These are phyloP conservation scores for Turritopsis rubra DNA, from an alignment of 30 jellyfish, hydroid and myxozoan genomes.

Conservation along the genomic window DNA sequence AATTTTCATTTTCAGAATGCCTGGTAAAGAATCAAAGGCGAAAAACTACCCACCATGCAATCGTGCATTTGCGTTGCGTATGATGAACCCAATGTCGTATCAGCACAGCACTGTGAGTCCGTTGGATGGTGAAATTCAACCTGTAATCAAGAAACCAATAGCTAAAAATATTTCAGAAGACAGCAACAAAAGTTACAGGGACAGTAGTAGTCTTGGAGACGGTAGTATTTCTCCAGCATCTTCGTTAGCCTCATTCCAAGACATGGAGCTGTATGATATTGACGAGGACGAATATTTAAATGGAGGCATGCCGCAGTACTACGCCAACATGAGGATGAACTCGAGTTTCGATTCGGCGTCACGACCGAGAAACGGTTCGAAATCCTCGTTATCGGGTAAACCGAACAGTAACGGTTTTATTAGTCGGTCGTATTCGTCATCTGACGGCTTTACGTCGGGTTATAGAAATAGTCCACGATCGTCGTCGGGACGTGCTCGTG, in stretches of 20 bases:
- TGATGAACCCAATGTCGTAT: slow-evolving; percentile 45
- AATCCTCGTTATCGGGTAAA: background rate
- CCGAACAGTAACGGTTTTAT: background rate
- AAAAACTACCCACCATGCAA: slow-evolving; percentile 57
- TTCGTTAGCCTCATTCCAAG: slow-evolving; percentile 22
- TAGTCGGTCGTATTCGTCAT: slow-evolving; percentile 1
- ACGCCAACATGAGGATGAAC: background rate
- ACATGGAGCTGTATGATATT: slow-evolving; percentile 26
- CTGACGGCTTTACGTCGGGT: background rate
- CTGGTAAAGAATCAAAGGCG: slow-evolving; percentile 38
- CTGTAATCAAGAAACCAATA: slow-evolving; percentile 12
- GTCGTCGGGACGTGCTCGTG: background rate
- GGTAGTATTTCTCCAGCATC: slow-evolving; percentile 27
- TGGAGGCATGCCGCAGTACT: background rate
- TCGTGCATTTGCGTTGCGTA: slow-evolving; percentile 62
- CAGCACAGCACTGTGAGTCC: slow-evolving; percentile 61
- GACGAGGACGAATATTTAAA: slow-evolving; percentile 9
- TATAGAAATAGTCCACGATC: background rate
- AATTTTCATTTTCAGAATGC: no score
- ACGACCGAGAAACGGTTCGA: background rate
- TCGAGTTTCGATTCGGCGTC: background rate
- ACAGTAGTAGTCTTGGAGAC: slow-evolving; percentile 1
- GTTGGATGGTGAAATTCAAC: slow-evolving; percentile 64
- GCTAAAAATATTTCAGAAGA: slow-evolving; percentile 5
- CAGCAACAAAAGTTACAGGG: background rate